Percentiles rank a stretch among this genome's conserved stretches.
These are phyloP conservation scores for Tauraco erythrolophus DNA, from an alignment of 2,113 vertebrate species.

Conservation along the genomic window DNA sequence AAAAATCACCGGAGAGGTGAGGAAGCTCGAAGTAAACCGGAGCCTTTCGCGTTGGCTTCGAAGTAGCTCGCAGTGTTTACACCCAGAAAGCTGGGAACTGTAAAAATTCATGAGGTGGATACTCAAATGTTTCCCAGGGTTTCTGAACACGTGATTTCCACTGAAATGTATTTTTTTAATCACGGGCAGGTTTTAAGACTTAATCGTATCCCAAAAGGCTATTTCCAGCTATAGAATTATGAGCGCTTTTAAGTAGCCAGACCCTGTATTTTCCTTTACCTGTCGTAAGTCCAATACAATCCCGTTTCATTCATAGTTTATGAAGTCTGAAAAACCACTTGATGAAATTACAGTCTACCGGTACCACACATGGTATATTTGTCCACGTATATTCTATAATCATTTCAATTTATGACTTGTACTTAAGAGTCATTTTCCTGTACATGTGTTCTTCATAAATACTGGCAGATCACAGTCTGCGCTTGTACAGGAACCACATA, in stretches of 20 bases:
- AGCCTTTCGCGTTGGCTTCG: neutral
- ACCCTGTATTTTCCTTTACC: slow-evolving; percentile 55
- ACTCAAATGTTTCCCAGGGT: slow-evolving; percentile 23
- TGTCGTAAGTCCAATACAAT: slow-evolving; percentile 55
- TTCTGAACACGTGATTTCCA: slow-evolving; percentile 11
- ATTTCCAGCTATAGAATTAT: slow-evolving; percentile 54
- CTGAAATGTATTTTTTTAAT: slow-evolving; percentile 42
- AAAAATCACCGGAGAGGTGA: neutral
- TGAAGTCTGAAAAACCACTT: slow-evolving; percentile 72
- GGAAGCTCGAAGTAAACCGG: rapidly evolving
- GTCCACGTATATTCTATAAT: slow-evolving; percentile 63
- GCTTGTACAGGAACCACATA: slow-evolving; percentile 57
- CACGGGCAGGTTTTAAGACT: slow-evolving; percentile 41
- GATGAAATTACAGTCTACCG: slow-evolving; percentile 69
- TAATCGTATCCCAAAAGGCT: slow-evolving; percentile 60
- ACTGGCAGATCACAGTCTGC: slow-evolving; percentile 31
- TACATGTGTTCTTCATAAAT: slow-evolving; percentile 75
- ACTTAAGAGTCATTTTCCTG: slow-evolving; percentile 70
- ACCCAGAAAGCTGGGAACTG: slow-evolving; percentile 21
- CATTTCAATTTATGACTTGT: slow-evolving; percentile 74
- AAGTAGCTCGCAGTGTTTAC: neutral
- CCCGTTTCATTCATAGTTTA: slow-evolving; percentile 70
- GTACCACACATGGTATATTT: slow-evolving; percentile 70
- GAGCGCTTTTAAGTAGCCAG: slow-evolving; percentile 46
- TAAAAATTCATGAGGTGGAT: slow-evolving; percentile 63